phyloP scores from a whole-genome alignment of 2,797 vertebrate species.

The Eulemur coronatus region DNA sequence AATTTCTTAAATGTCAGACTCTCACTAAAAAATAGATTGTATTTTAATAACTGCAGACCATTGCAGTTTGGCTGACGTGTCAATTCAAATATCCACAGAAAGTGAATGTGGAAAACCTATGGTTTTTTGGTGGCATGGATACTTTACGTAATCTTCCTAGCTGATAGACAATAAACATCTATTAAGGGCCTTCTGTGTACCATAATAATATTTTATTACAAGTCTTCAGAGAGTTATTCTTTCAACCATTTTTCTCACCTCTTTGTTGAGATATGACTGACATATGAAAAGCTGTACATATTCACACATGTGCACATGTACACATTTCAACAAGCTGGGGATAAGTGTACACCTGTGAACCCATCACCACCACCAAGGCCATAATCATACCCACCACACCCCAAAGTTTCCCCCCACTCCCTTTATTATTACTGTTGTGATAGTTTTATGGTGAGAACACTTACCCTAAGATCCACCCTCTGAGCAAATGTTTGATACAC shows the following conservation, averaged over 20 bases:
- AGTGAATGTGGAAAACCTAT: background rate
- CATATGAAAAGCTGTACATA: background rate
- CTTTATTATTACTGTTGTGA: background rate
- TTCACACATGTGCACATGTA: background rate
- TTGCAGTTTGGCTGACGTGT: background rate
- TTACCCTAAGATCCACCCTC: background rate
- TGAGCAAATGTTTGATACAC: background rate
- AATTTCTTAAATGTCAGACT: background rate
- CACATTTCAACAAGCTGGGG: background rate
- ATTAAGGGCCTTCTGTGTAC: background rate
- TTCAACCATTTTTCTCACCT: background rate
- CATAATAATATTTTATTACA: slow-evolving; percentile 1
- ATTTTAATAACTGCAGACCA: slow-evolving; percentile 34
- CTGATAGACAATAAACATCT: background rate
- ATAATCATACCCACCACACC: background rate
- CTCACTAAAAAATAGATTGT: slow-evolving; percentile 27
- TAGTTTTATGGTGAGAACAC: background rate
- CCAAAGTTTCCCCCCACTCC: background rate
- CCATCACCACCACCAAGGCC: background rate
- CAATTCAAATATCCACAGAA: background rate
- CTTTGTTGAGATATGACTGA: background rate
- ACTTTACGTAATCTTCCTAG: background rate
- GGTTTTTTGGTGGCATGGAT: background rate
- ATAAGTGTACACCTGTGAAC: background rate
- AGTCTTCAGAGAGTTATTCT: background rate